Conservation (phyloP, 37 sponge, comb jelly and placozoan genomes). For the Crambe crambe region DNA sequence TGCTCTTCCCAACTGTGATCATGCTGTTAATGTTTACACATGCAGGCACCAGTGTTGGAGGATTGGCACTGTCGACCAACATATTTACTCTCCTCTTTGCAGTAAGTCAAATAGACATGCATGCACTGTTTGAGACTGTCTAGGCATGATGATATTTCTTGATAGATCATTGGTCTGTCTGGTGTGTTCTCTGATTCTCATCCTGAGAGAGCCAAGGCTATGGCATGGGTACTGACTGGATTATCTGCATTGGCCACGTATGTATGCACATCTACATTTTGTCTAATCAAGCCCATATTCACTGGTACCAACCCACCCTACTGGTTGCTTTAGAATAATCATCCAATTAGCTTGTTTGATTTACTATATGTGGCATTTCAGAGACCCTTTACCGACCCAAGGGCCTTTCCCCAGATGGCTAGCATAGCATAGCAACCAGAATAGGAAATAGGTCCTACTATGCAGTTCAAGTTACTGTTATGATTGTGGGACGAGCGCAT, state of each 20-base stretch:
- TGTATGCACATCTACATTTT: neutral
- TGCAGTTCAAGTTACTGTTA: no score
- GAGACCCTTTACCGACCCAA: no score
- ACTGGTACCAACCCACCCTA: no score
- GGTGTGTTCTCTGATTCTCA: conserved; percentile 21
- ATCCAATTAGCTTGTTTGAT: no score
- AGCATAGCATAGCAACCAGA: no score
- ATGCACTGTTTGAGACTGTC: neutral
- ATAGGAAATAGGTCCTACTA: no score
- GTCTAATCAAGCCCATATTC: neutral
- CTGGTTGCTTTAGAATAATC: no score
- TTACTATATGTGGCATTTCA: no score
- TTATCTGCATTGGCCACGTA: conserved; percentile 13
- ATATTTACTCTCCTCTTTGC: neutral
- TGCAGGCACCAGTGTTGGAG: conserved; percentile 11
- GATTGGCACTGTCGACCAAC: neutral
- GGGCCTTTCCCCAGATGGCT: no score
- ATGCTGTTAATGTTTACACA: neutral
- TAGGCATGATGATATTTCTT: neutral
- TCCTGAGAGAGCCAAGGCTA: conserved; percentile 41
- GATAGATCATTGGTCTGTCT: conserved; percentile 27
- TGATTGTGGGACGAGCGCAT: no score
- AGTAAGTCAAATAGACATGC: neutral
- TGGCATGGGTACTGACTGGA: conserved; percentile 31
- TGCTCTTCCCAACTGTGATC: no score